A percentile compares a stretch with the other conserved stretches of the same genome.
Evolutionary conservation across 2,888 invertebrate genomes (phyloP).

Genomic region (Dynastes hyllus): DNA sequence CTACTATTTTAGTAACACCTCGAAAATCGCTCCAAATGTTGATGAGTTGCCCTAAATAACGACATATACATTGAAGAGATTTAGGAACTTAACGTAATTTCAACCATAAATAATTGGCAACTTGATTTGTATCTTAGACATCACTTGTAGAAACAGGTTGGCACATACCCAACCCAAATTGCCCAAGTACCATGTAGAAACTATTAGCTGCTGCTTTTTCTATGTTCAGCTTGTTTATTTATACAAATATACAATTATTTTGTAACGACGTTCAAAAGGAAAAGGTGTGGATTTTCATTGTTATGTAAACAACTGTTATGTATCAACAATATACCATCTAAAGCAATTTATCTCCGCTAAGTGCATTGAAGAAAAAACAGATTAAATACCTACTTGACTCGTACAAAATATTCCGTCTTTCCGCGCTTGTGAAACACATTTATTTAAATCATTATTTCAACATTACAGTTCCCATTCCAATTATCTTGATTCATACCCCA

Average conservation of each 20-base stretch:
- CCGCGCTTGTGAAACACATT: conserved; percentile 13
- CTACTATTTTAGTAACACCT: too few species aligned
- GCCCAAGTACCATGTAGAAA: too few species aligned
- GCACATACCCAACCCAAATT: too few species aligned
- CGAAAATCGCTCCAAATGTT: too few species aligned
- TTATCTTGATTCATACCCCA: background rate
- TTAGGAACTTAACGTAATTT: too few species aligned
- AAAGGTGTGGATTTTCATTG: conserved; percentile 24
- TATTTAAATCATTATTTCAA: conserved; percentile 21
- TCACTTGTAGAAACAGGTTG: too few species aligned
- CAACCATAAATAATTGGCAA: too few species aligned
- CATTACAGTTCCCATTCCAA: conserved; percentile 20
- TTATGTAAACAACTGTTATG: background rate
- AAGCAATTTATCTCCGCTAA: conserved; percentile 10
- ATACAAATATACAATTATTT: background rate
- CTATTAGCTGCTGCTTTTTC: too few species aligned
- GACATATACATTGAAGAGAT: too few species aligned
- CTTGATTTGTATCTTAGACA: too few species aligned
- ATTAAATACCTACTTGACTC: background rate
- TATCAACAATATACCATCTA: background rate
- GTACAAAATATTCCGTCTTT: background rate
- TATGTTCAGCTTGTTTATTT: too few species aligned
- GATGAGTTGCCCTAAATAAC: too few species aligned
- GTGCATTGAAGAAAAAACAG: background rate
- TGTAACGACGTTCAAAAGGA: conserved; percentile 10